A percentile compares a stretch with the other conserved stretches of the same genome.
Conservation (phyloP, 92 coral and sea anemone genomes). For the Umimayanthus chanpuru region DNA sequence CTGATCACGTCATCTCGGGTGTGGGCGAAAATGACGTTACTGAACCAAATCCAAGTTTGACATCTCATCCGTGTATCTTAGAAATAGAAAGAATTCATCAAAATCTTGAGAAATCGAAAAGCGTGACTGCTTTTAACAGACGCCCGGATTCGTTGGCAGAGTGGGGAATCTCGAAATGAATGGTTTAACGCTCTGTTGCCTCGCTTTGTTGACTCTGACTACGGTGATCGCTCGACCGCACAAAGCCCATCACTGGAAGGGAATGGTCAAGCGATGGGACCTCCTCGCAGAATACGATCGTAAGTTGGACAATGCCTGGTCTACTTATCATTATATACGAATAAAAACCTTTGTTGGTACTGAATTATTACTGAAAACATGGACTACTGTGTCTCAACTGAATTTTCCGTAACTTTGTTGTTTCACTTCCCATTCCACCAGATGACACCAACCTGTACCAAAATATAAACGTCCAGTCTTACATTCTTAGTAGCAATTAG, state of each 20-base stretch:
- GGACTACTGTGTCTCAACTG: background rate
- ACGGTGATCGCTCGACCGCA: conserved; percentile 38
- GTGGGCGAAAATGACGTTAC: conserved; percentile 34
- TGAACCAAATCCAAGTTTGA: conserved; percentile 25
- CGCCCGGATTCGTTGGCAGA: background rate
- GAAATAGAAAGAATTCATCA: conserved; percentile 1
- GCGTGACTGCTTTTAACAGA: conserved; percentile 22
- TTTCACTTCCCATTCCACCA: background rate
- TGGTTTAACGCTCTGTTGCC: conserved; percentile 24
- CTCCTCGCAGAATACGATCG: conserved; percentile 75
- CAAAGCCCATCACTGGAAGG: conserved; percentile 40
- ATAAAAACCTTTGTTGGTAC: background rate
- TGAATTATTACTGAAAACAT: background rate
- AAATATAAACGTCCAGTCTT: background rate
- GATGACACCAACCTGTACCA: conserved; percentile 19
- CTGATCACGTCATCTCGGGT: conserved; percentile 36
- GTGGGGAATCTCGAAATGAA: conserved; percentile 1
- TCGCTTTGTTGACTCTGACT: conserved; percentile 19
- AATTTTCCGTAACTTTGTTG: background rate
- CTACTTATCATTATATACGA: background rate
- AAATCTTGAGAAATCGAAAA: conserved; percentile 14
- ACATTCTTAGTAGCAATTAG: background rate
- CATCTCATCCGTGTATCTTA: conserved; percentile 18
- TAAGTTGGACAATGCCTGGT: conserved; percentile 50
- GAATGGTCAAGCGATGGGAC: conserved; percentile 81